phyloP scores from a whole-genome alignment of 2,797 vertebrate species.

The Pseudopleuronectes americanus region DNA sequence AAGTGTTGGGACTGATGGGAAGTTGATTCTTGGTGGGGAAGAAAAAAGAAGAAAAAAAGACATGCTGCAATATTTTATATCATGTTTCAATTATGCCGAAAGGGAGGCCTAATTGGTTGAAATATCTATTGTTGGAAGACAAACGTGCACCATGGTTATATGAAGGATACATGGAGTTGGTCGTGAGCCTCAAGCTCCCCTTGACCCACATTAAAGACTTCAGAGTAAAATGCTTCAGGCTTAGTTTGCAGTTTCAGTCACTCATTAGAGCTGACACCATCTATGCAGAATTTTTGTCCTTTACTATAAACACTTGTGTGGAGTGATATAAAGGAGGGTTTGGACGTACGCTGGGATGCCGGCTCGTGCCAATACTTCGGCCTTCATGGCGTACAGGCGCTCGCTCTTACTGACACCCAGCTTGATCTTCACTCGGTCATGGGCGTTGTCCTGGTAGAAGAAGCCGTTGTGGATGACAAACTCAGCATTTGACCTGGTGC shows the following conservation, averaged over 20 bases:
- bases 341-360: conserved; percentile 95
- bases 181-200: conserved; percentile 26
- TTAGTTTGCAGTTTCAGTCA: not conserved
- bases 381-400: conserved; percentile 98
- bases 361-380: conserved; percentile 95
- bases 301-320: not conserved
- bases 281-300: not conserved
- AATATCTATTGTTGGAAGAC: conserved; percentile 42
- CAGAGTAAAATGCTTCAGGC: not conserved
- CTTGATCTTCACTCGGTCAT: conserved; percentile 99
- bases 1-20: conserved; percentile 58
- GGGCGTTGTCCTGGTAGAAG: conserved; percentile 97
- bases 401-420: conserved; percentile 99
- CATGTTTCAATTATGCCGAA: conserved; percentile 59
- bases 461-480: conserved; percentile 99
- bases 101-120: conserved; percentile 51
- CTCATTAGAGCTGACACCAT: not conserved
- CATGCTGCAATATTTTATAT: conserved; percentile 65
- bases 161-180: conserved; percentile 22
- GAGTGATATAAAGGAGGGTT: not conserved
- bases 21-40: conserved; percentile 55
- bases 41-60: conserved; percentile 3
- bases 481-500: conserved; percentile 97
- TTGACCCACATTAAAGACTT: conserved; percentile 43
- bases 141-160: conserved; percentile 9